A percentile compares a stretch with the other conserved stretches of the same genome.
These are phyloP conservation scores for Acromyrmex echinatior DNA, from an alignment of 1,140 invertebrate genomes.

Conservation along the genomic window DNA sequence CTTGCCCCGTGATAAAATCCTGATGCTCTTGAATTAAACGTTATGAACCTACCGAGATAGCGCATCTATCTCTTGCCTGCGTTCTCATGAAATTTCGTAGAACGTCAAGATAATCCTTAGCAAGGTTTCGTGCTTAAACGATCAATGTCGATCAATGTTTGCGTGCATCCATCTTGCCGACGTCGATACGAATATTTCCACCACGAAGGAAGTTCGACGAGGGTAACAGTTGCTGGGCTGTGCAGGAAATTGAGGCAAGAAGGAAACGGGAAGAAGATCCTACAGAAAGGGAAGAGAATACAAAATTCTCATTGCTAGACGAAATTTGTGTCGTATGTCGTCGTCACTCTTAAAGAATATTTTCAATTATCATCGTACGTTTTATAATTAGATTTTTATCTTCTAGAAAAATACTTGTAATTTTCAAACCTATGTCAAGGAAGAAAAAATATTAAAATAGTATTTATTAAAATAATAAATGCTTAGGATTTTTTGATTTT, in stretches of 20 bases:
- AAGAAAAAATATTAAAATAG: background rate
- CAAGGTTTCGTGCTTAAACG: background rate
- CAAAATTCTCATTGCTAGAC: background rate
- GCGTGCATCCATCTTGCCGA: conserved; percentile 10
- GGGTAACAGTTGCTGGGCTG: conserved; percentile 38
- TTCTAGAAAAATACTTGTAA: background rate
- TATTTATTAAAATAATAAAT: too few relatives aligned
- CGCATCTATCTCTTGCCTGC: background rate
- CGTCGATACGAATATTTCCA: conserved; percentile 18
- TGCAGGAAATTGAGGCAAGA: conserved; percentile 44
- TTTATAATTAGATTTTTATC: conserved; percentile 5
- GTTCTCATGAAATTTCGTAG: background rate
- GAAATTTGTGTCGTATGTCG: conserved; percentile 6
- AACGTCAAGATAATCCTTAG: conserved; percentile 3
- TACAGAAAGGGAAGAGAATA: background rate
- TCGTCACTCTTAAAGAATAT: background rate
- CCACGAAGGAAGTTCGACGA: background rate
- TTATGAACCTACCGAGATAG: too few relatives aligned
- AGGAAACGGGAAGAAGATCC: conserved; percentile 9
- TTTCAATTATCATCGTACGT: background rate
- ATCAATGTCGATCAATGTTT: conserved; percentile 50
- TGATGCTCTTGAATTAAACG: conserved; percentile 16
- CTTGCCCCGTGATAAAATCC: background rate
- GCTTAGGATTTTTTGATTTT: background rate
- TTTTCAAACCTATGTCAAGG: background rate